These are phyloP conservation scores for Spea hammondii DNA, from an alignment of 2,797 vertebrate genomes.

Conservation along the genomic window DNA sequence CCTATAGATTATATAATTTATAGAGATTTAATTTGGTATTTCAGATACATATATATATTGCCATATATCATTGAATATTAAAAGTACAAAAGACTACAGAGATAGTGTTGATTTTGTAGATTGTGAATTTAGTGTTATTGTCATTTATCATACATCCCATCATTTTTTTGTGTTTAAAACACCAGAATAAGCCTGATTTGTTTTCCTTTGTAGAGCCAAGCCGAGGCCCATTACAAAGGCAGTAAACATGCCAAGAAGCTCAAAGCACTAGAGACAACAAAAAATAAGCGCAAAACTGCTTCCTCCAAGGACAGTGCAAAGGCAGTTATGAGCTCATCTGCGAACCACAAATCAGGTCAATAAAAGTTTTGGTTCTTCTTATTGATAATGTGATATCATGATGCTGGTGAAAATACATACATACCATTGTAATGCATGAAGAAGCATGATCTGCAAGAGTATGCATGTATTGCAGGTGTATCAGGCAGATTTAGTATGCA, in stretches of 20 bases:
- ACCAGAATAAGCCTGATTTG: constrained; percentile 81
- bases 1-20: too few relatives aligned
- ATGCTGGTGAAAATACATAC: not conserved
- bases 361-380: constrained; percentile 65
- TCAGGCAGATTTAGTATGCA: too few relatives aligned
- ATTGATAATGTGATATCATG: constrained; percentile 33
- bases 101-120: not conserved
- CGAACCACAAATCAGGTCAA: constrained; percentile 88
- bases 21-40: too few relatives aligned
- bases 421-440: not conserved
- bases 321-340: constrained; percentile 73
- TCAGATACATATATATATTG: not conserved
- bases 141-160: constrained; percentile 65
- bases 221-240: constrained; percentile 97
- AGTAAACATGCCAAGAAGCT: constrained; percentile 98
- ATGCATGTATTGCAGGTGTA: too few relatives aligned
- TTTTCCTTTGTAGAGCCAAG: constrained; percentile 94
- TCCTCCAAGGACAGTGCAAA: constrained; percentile 79
- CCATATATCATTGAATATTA: not conserved
- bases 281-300: constrained; percentile 84
- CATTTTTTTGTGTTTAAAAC: constrained; percentile 63
- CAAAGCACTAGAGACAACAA: constrained; percentile 94
- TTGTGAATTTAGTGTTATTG: constrained; percentile 62
- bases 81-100: not conserved
- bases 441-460: not conserved